phyloP scores from a whole-genome alignment of 2,888 invertebrate genomes.

The Aphelenchoides bicaudatus region DNA sequence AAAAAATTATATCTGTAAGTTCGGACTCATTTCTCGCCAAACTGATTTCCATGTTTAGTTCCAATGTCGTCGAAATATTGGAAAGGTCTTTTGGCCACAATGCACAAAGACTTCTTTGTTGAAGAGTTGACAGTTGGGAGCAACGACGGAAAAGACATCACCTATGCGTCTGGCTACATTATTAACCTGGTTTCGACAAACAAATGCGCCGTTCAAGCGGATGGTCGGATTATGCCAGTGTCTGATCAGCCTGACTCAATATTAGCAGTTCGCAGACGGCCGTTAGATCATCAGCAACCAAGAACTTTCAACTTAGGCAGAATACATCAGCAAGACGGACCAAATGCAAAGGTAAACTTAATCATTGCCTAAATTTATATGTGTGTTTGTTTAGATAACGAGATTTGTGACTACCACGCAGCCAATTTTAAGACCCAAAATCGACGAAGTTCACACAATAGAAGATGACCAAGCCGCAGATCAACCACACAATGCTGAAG shows the following conservation, averaged over 20 bases:
- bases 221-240: slow-evolving; percentile 1
- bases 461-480: slow-evolving; percentile 1
- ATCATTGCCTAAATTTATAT: neutral
- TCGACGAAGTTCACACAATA: slow-evolving; percentile 9
- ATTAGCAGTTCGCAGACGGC: neutral
- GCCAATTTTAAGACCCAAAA: neutral
- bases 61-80: slow-evolving; percentile 14
- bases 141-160: neutral
- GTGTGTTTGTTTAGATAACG: neutral
- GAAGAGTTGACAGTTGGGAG: slow-evolving; percentile 11
- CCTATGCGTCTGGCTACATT: slow-evolving; percentile 6
- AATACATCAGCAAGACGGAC: neutral
- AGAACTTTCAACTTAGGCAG: neutral
- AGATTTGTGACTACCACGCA: no score
- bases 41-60: slow-evolving; percentile 18
- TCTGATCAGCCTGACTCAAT: neutral
- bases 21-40: slow-evolving; percentile 3
- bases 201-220: neutral
- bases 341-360: slow-evolving; percentile 3
- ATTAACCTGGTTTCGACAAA: slow-evolving; percentile 4
- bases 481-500: no score
- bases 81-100: slow-evolving; percentile 9
- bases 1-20: slow-evolving; percentile 1
- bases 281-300: neutral
- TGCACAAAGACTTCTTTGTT: slow-evolving; percentile 21